Conservation (phyloP, 2,888 invertebrate genomes). For the Cheilosia impressa region DNA sequence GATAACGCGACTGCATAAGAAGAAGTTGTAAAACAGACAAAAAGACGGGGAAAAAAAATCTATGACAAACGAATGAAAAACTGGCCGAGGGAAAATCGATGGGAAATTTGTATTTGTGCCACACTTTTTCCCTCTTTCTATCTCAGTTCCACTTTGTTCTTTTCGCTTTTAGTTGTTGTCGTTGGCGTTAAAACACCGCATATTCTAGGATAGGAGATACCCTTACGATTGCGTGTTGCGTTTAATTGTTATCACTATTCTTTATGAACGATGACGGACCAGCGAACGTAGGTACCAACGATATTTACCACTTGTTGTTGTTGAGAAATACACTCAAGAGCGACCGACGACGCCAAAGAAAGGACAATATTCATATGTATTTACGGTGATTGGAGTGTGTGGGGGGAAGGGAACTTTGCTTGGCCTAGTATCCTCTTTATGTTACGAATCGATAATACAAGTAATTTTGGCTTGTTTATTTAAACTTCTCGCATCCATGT, state of each 20-base stretch:
- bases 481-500: slow-evolving; percentile 13
- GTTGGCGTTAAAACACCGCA: slow-evolving; percentile 60
- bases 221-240: slow-evolving; percentile 71
- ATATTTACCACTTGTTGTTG: slow-evolving; percentile 69
- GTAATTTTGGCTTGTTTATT: slow-evolving; percentile 36
- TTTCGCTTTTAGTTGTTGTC: slow-evolving; percentile 47
- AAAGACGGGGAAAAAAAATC: slow-evolving; percentile 17
- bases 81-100: slow-evolving; percentile 67
- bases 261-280: slow-evolving; percentile 46
- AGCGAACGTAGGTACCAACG: slow-evolving; percentile 25
- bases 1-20: slow-evolving; percentile 45
- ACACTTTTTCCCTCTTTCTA: slow-evolving; percentile 48
- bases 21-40: slow-evolving; percentile 8
- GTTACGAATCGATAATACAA: slow-evolving; percentile 37
- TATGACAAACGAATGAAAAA: slow-evolving; percentile 34
- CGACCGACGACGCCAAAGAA: slow-evolving; percentile 18
- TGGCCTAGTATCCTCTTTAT: slow-evolving; percentile 23
- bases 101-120: slow-evolving; percentile 60
- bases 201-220: slow-evolving; percentile 45
- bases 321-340: slow-evolving; percentile 23
- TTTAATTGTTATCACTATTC: slow-evolving; percentile 68
- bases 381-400: background rate
- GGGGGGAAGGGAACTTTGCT: slow-evolving; percentile 2
- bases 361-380: slow-evolving; percentile 23
- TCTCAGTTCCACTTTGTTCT: slow-evolving; percentile 36